Conservation (phyloP, 2,113 vertebrate species). For the Bubo scandiacus region DNA sequence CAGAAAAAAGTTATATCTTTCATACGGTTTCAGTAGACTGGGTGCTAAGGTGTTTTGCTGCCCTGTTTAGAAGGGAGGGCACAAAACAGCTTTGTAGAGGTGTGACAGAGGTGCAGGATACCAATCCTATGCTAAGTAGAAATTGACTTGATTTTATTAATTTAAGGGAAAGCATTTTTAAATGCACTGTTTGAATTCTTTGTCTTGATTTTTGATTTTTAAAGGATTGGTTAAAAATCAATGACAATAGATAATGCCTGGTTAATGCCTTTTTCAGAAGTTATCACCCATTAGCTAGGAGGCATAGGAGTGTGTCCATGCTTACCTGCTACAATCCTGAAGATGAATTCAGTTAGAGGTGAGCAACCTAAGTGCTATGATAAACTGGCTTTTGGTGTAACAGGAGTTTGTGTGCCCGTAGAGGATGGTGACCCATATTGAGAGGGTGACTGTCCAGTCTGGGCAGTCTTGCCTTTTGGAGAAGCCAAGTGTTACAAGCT, state of each 20-base stretch:
- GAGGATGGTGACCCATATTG: fast-evolving
- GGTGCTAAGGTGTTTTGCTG: neutral
- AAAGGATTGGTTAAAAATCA: neutral
- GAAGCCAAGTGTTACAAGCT: neutral
- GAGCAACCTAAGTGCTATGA: neutral
- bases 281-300: neutral
- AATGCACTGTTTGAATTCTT: neutral
- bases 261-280: neutral
- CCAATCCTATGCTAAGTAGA: neutral
- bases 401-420: neutral
- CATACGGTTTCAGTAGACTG: neutral
- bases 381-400: neutral
- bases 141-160: neutral
- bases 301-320: neutral
- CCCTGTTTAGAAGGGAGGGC: neutral
- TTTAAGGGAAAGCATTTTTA: neutral
- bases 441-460: neutral
- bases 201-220: neutral
- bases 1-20: neutral
- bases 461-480: neutral
- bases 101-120: neutral
- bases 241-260: neutral
- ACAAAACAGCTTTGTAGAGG: neutral
- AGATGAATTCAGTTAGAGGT: neutral
- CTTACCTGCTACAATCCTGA: neutral